These are phyloP conservation scores for Aleiodes alternator DNA, from an alignment of 2,888 invertebrate genomes.

Conservation along the genomic window DNA sequence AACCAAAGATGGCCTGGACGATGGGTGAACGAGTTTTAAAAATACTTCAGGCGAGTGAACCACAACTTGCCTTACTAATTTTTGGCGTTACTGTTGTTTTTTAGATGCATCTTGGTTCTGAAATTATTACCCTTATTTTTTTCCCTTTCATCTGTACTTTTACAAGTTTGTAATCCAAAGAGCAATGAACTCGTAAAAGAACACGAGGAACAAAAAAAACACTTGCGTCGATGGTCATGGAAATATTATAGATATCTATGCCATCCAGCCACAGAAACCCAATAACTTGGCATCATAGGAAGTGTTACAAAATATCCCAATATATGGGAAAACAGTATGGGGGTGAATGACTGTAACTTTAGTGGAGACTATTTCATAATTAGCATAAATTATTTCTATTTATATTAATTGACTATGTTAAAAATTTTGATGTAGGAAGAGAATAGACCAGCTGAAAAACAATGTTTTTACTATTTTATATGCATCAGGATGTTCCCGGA, in stretches of 20 bases:
- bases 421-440: too few relatives aligned
- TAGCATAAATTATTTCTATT: too few relatives aligned
- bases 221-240: conserved; percentile 30
- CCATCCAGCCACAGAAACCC: conserved; percentile 13
- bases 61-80: conserved; percentile 31
- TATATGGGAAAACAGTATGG: too few relatives aligned
- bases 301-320: too few relatives aligned
- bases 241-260: conserved; percentile 41
- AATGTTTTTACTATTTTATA: too few relatives aligned
- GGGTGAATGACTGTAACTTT: too few relatives aligned
- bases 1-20: conserved; percentile 43
- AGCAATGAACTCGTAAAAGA: conserved; percentile 47
- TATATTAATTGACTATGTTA: too few relatives aligned
- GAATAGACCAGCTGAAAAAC: too few relatives aligned
- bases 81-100: conserved; percentile 34
- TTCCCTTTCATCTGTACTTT: background rate
- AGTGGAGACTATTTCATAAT: too few relatives aligned
- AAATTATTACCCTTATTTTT: background rate
- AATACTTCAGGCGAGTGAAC: conserved; percentile 37
- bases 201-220: conserved; percentile 19
- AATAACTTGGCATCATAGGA: conserved; percentile 12
- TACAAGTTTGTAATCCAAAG: conserved; percentile 36
- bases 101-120: conserved; percentile 9
- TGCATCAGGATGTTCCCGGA: too few relatives aligned
- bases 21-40: conserved; percentile 45